phyloP scores from a whole-genome alignment of 1,140 invertebrate genomes.

The Hyles vespertilio region DNA sequence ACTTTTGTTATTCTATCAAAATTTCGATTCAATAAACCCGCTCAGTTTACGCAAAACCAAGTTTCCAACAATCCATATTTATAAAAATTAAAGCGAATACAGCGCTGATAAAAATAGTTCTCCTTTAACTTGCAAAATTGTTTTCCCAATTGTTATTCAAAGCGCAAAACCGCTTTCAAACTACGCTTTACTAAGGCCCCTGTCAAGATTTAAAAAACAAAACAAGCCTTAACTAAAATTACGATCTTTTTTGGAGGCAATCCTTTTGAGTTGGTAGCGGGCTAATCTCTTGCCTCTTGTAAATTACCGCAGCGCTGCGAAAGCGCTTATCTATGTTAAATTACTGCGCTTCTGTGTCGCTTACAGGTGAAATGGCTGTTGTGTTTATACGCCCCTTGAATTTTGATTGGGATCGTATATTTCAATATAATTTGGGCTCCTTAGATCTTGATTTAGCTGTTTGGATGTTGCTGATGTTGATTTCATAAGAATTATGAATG shows the following conservation, averaged over 20 bases:
- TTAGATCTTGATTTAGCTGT: too few species aligned
- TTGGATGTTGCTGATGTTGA: constrained; percentile 8
- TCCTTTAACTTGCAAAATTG: too few species aligned
- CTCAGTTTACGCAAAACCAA: too few species aligned
- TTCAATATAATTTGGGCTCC: too few species aligned
- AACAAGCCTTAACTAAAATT: neutral
- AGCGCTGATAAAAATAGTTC: neutral
- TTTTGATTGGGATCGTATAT: constrained; percentile 23
- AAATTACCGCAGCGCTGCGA: constrained; percentile 35
- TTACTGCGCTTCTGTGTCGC: constrained; percentile 36
- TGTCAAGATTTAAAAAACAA: too few species aligned
- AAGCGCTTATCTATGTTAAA: constrained; percentile 55
- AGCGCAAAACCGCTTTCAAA: too few species aligned
- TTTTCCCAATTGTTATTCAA: too few species aligned
- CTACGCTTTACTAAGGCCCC: too few species aligned
- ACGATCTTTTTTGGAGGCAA: neutral
- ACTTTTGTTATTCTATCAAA: too few species aligned
- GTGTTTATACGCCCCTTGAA: constrained; percentile 43
- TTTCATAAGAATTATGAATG: too few species aligned
- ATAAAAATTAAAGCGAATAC: neutral
- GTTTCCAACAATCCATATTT: too few species aligned
- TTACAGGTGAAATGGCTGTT: constrained; percentile 53
- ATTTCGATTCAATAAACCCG: too few species aligned
- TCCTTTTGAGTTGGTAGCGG: neutral
- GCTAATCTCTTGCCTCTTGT: constrained; percentile 37